Evolutionary conservation across 2,888 invertebrate genomes (phyloP).

Genomic region (Cerastoderma edule): DNA sequence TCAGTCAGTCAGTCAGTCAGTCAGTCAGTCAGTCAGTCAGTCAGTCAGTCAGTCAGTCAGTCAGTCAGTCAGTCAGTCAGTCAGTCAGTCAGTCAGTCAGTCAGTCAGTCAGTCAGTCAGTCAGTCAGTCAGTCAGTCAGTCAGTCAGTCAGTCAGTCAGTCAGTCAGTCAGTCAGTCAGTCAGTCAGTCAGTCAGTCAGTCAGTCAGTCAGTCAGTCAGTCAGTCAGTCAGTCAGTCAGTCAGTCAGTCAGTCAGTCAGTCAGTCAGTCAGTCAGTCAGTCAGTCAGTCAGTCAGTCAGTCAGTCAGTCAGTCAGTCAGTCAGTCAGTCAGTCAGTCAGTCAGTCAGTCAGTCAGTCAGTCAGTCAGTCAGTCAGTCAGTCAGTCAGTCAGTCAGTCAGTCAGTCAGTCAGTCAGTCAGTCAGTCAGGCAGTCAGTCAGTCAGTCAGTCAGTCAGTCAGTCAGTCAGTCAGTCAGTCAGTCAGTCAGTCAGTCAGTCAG

Average conservation of each 20-base stretch:
- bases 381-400: not conserved
- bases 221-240: not conserved
- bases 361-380: not conserved
- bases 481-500: conserved; percentile 55
- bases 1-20: not conserved
- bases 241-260: not conserved
- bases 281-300: not conserved
- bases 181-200: not conserved
- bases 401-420: conserved; percentile 34
- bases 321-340: not conserved
- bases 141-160: not conserved
- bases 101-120: not conserved
- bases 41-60: not conserved
- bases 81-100: not conserved
- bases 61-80: not conserved
- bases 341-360: not conserved
- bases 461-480: conserved; percentile 45
- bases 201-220: not conserved
- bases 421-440: conserved; percentile 34
- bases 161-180: not conserved
- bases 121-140: not conserved
- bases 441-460: conserved; percentile 33
- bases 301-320: not conserved
- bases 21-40: not conserved
- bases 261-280: not conserved